Evolutionary conservation across 2,888 invertebrate genomes (phyloP), one percentile per base, ranked within the genome.

Genomic region (Augochlorella aurata): DNA sequence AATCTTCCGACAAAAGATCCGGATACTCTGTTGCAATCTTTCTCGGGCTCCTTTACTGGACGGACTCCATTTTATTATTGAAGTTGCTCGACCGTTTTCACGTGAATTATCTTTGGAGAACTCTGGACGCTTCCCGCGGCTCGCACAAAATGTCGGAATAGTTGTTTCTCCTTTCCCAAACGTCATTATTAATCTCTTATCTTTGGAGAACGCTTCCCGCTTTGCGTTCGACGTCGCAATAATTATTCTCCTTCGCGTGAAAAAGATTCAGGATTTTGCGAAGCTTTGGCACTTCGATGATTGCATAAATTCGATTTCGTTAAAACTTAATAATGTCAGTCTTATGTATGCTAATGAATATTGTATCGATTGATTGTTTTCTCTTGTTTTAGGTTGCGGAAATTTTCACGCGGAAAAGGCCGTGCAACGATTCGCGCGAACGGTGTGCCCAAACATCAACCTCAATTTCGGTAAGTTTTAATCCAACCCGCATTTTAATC

Each of bases 81-180:
- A 38, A 63, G 18, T 9, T 38, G 38, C 63, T 38, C 63, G 63
- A 63, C 63, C 18, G 38, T 63, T 63, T 63, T 38, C 63, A 63
- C 63, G 38, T 16, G 63, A 38, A 63, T 58, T 24, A 58, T 58
- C 58, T 58, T 58, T 2, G 14, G 14, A 58, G 24, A 58, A 58
- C 24, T 14, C 7, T 5, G 24, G 5, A 14, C 24, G 24, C 14
- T 24, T 58, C 7, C 14, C 24, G 58, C 24, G 24, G 24, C 14
- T 24, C 14, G 24, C 24, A 14, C 58, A 24, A 5, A 8, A 14
- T 5, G 14, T 58, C n/a, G 12, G 21, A 24, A 21, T 54, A 7
- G 24, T 58, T 58, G 16, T 58, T 58, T 16, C 16, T 16, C 14
- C 7, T 16, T 16, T 24, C 1, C 3, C 14, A 29, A 29, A 29